phyloP scores from a whole-genome alignment of 2,113 vertebrate species.

The Labeo rohita region DNA sequence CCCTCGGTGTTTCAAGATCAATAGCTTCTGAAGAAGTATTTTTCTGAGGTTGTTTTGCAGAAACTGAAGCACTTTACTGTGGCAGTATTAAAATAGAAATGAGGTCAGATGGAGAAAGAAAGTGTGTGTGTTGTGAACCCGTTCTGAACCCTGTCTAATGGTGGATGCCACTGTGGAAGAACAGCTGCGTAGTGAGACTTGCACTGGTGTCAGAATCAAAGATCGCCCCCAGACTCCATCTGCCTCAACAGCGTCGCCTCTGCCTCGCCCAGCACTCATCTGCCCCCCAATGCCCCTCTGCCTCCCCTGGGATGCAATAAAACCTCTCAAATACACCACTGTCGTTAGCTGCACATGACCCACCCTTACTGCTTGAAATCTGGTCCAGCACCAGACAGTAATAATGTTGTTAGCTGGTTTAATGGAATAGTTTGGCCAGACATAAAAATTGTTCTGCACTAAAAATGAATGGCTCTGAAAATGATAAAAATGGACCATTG shows the following conservation, averaged over 20 bases:
- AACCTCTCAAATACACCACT: background rate
- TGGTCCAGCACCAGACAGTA: background rate
- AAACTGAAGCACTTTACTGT: background rate
- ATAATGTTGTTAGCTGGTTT: background rate
- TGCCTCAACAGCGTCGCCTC: background rate
- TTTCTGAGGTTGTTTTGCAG: slow-evolving; percentile 7
- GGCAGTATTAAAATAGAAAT: slow-evolving; percentile 30
- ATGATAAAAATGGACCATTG: background rate
- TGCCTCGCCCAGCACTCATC: slow-evolving; percentile 5
- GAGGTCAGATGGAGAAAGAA: slow-evolving; percentile 15
- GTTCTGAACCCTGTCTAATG: slow-evolving; percentile 29
- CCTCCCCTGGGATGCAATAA: slow-evolving; percentile 27
- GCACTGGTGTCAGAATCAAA: slow-evolving; percentile 20
- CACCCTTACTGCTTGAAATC: background rate
- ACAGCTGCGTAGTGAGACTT: slow-evolving; percentile 20
- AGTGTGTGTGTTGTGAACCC: slow-evolving; percentile 22
- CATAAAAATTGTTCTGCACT: background rate
- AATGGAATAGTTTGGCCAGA: background rate
- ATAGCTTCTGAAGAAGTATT: background rate
- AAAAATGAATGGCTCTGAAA: background rate
- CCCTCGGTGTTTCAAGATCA: background rate
- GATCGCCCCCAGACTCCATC: slow-evolving; percentile 13
- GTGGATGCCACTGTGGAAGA: slow-evolving; percentile 8
- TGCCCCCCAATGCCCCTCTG: slow-evolving; percentile 14
- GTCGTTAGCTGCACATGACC: background rate